Percentiles rank a stretch among this genome's conserved stretches.
Evolutionary conservation across 2,113 vertebrate genomes (phyloP).

Genomic region (Trinectes maculatus): DNA sequence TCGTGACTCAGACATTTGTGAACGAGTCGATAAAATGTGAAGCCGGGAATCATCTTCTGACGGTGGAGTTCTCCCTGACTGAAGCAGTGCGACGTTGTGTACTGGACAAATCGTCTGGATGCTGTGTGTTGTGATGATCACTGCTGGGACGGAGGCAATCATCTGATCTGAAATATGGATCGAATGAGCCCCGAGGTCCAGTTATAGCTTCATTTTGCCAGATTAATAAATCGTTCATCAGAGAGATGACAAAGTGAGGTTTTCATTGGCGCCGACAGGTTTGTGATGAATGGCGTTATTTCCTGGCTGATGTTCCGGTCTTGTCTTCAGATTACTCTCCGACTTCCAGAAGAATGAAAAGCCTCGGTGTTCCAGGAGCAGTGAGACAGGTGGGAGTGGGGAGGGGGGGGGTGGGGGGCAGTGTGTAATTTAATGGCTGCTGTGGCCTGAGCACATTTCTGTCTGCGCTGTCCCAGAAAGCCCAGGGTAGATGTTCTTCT

Average conservation of each 20-base stretch:
- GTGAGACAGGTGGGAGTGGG: conserved; percentile 25
- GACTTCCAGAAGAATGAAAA: conserved; percentile 36
- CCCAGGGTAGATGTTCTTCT: conserved; percentile 31
- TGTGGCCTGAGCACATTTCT: conserved; percentile 22
- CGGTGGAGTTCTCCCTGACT: too few relatives aligned
- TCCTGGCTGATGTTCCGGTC: too few relatives aligned
- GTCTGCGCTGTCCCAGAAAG: conserved; percentile 15
- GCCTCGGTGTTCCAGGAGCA: conserved; percentile 19
- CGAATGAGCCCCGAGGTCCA: too few relatives aligned
- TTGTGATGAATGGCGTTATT: too few relatives aligned
- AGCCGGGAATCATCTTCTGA: too few relatives aligned
- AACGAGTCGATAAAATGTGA: not conserved
- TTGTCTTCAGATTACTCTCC: not conserved
- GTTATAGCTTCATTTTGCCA: too few relatives aligned
- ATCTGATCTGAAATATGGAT: too few relatives aligned
- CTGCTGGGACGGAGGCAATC: not conserved
- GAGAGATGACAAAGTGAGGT: too few relatives aligned
- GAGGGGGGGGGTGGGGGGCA: too few relatives aligned
- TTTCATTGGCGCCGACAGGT: too few relatives aligned
- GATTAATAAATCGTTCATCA: not conserved
- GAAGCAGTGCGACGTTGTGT: too few relatives aligned
- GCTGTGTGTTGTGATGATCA: not conserved
- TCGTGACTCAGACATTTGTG: not conserved
- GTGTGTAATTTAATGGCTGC: conserved; percentile 37
- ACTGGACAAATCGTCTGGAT: not conserved